Evolutionary conservation across 2,888 invertebrate genomes (phyloP).

Genomic region (Monochamus alternatus): DNA sequence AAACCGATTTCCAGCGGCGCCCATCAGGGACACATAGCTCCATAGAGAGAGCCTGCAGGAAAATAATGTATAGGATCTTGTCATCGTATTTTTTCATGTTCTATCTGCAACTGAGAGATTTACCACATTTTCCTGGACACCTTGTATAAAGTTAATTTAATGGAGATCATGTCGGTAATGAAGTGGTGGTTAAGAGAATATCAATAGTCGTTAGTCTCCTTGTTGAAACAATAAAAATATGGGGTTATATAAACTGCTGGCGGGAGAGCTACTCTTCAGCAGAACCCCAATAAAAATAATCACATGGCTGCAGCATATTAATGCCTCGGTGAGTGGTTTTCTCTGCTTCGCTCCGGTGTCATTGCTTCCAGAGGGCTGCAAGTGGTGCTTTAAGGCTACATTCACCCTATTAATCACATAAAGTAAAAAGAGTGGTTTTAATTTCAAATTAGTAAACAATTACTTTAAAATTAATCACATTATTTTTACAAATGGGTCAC

Average conservation of each 20-base stretch:
- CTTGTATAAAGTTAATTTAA: too few species aligned
- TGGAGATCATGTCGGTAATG: too few species aligned
- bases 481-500: neutral
- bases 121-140: too few species aligned
- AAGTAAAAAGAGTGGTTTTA: constrained; percentile 3
- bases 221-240: constrained; percentile 16
- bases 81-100: too few species aligned
- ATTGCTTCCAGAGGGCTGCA: constrained; percentile 5
- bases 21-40: too few species aligned
- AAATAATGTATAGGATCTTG: too few species aligned
- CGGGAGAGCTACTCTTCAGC: constrained; percentile 21
- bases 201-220: neutral
- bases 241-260: constrained; percentile 24
- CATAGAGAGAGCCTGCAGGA: too few species aligned
- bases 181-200: neutral
- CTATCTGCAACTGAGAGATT: too few species aligned
- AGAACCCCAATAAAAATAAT: constrained; percentile 33
- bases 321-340: constrained; percentile 31
- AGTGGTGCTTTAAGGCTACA: constrained; percentile 31
- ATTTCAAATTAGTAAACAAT: neutral
- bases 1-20: too few species aligned
- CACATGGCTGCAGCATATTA: constrained; percentile 37
- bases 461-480: neutral
- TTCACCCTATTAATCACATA: constrained; percentile 15
- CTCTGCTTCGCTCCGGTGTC: constrained; percentile 24